Percentiles rank a stretch among this genome's conserved stretches.
These are phyloP conservation scores for Limenitis camilla DNA, from an alignment of 2,888 invertebrate species.

Conservation along the genomic window DNA sequence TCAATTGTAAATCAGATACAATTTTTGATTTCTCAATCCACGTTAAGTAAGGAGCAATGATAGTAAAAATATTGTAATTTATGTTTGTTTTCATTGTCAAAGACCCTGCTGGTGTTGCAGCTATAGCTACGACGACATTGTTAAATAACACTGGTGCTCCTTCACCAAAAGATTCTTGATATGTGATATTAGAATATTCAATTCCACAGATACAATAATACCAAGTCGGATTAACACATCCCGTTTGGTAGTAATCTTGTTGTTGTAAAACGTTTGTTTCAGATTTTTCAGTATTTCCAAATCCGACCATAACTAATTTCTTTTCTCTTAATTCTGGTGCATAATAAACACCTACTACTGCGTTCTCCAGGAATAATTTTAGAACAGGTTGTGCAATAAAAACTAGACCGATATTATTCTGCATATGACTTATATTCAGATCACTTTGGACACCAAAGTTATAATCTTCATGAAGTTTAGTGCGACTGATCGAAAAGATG, in stretches of 20 bases:
- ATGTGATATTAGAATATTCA: conserved; percentile 33
- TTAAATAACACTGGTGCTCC: conserved; percentile 47
- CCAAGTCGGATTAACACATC: conserved; percentile 52
- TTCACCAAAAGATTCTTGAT: conserved; percentile 41
- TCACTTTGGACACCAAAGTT: conserved; percentile 32
- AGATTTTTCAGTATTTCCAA: conserved; percentile 32
- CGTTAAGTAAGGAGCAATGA: conserved; percentile 43
- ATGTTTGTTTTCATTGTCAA: conserved; percentile 27
- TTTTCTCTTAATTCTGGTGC: conserved; percentile 41
- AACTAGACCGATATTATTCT: conserved; percentile 51
- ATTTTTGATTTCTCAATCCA: conserved; percentile 45
- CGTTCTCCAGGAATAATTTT: conserved; percentile 33
- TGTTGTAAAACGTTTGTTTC: conserved; percentile 36
- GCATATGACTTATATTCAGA: conserved; percentile 37
- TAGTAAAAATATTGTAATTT: conserved; percentile 50
- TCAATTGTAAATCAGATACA: neutral
- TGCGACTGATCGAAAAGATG: conserved; percentile 35
- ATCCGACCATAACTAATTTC: conserved; percentile 41
- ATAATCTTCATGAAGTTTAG: conserved; percentile 41
- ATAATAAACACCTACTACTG: conserved; percentile 36
- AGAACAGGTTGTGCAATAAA: conserved; percentile 35
- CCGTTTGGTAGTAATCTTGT: conserved; percentile 40
- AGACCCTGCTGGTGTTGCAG: conserved; percentile 38
- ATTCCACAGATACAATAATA: conserved; percentile 54
- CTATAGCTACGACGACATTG: conserved; percentile 40